These are phyloP conservation scores for Teleogryllus oceanicus DNA, from an alignment of 2,888 invertebrate species.

Conservation along the genomic window DNA sequence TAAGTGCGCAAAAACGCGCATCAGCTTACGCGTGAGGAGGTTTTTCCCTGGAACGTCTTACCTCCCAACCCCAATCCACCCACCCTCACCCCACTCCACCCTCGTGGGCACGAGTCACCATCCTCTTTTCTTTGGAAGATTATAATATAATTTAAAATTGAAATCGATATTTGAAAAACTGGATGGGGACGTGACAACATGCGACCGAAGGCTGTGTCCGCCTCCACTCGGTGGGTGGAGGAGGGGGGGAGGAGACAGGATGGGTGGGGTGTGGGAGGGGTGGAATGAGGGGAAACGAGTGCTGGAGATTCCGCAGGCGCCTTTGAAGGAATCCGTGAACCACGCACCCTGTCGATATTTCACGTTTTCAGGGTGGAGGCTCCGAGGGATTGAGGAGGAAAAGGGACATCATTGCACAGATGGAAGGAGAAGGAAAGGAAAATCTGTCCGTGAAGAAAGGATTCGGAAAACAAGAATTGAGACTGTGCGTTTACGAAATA, in stretches of 20 bases:
- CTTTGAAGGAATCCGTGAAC: no score
- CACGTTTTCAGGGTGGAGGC: no score
- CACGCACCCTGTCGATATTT: no score
- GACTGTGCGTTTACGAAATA: no score
- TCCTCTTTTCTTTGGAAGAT: neutral
- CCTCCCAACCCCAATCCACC: neutral
- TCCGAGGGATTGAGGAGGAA: no score
- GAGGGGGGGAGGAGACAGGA: no score
- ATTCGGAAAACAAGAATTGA: no score
- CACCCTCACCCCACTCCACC: neutral
- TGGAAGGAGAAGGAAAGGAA: no score
- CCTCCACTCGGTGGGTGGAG: no score
- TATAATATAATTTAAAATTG: conserved; percentile 10
- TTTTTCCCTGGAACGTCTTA: neutral
- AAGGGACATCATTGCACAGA: no score
- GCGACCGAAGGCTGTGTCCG: neutral
- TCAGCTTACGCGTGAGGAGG: neutral
- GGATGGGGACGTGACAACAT: neutral
- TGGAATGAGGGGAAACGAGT: neutral
- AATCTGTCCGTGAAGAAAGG: no score
- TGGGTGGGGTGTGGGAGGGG: neutral
- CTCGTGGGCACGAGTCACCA: neutral
- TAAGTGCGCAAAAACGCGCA: conserved; percentile 18
- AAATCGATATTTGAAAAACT: neutral
- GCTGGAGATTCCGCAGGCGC: neutral